These are phyloP conservation scores for Aporophyla lueneburgensis DNA, from an alignment of 2,888 invertebrate species.

Conservation along the genomic window DNA sequence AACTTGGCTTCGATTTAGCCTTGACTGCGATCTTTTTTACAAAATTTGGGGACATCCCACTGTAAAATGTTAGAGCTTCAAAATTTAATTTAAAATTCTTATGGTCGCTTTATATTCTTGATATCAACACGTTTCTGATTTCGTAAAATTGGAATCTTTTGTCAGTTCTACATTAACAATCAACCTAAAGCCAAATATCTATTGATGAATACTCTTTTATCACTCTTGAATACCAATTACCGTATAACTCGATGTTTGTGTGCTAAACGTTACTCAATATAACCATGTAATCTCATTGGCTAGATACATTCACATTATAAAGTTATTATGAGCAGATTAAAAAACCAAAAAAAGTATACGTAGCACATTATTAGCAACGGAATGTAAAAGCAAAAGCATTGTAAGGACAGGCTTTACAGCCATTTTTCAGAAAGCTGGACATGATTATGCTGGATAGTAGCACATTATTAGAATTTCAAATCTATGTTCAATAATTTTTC, in stretches of 20 bases:
- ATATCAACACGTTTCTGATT: neutral
- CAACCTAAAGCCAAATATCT: neutral
- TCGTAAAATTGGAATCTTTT: neutral
- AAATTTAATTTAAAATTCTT: constrained; percentile 1
- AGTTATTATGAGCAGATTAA: constrained; percentile 27
- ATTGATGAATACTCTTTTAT: constrained; percentile 39
- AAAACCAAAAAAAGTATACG: constrained; percentile 29
- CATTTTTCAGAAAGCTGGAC: constrained; percentile 18
- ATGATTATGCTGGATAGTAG: constrained; percentile 37
- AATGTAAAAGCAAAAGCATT: constrained; percentile 25
- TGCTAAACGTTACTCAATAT: constrained; percentile 12
- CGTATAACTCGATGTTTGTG: neutral
- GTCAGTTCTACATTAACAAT: constrained; percentile 4
- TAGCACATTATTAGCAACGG: constrained; percentile 35
- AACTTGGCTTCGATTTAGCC: constrained; percentile 47
- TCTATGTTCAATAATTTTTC: constrained; percentile 51
- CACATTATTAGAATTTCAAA: constrained; percentile 43
- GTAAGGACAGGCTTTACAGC: constrained; percentile 28
- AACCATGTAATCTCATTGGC: constrained; percentile 28
- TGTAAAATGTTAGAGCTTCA: constrained; percentile 15
- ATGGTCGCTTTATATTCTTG: neutral
- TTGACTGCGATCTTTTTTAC: constrained; percentile 59
- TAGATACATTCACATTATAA: constrained; percentile 34
- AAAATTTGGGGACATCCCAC: constrained; percentile 59
- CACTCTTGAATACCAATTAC: constrained; percentile 40